phyloP scores from a whole-genome alignment of 2,113 vertebrate genomes.

The Notiomystis cincta region DNA sequence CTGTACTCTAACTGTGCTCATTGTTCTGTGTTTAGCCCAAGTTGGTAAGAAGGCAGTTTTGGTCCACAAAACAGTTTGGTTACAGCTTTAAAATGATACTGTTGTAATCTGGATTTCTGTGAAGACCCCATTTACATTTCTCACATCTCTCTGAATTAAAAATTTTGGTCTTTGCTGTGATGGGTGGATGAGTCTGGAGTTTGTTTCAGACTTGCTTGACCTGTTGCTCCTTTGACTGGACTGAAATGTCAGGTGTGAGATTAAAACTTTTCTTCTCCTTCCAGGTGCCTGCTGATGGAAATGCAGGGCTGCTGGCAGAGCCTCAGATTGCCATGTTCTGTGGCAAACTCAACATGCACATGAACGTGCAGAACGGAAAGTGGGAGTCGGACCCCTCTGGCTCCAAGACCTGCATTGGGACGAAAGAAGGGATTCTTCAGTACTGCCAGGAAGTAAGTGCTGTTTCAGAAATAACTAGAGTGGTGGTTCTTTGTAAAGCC shows the following conservation, averaged over 20 bases:
- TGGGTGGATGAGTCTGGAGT: background rate
- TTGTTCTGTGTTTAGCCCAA: background rate
- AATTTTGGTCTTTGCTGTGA: background rate
- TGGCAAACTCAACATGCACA: slow-evolving; percentile 95
- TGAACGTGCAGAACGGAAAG: slow-evolving; percentile 94
- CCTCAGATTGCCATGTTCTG: slow-evolving; percentile 99
- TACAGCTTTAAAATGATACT: background rate
- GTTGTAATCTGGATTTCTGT: background rate
- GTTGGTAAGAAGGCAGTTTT: background rate
- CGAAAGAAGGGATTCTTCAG: slow-evolving; percentile 95
- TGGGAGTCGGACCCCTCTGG: slow-evolving; percentile 91
- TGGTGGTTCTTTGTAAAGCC: background rate
- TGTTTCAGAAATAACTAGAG: rapidly evolving
- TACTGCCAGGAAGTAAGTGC: slow-evolving; percentile 93
- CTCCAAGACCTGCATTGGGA: slow-evolving; percentile 88
- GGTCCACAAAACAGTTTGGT: background rate
- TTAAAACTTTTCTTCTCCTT: background rate
- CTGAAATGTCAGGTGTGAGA: background rate
- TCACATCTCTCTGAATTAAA: background rate
- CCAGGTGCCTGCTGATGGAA: slow-evolving; percentile 91
- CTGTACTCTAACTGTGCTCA: rapidly evolving
- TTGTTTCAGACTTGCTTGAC: background rate
- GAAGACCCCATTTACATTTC: background rate
- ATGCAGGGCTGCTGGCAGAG: slow-evolving; percentile 89
- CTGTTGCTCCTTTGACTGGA: background rate